These are phyloP conservation scores for Hoplias malabaricus DNA, from an alignment of 2,113 vertebrate genomes.

Conservation along the genomic window DNA sequence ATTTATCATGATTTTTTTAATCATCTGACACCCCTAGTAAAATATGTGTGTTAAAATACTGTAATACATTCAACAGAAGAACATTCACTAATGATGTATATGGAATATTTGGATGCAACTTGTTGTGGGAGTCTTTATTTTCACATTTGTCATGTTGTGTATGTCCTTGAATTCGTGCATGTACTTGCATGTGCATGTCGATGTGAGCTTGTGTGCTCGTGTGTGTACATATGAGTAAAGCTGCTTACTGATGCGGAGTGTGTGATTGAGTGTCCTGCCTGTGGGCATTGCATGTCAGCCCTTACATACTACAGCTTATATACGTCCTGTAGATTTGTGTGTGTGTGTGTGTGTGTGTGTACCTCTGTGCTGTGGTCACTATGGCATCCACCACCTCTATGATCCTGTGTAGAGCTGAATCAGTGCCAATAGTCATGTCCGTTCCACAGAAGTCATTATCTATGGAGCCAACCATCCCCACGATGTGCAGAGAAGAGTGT, in stretches of 20 bases:
- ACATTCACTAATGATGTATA: no score
- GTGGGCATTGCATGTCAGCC: no score
- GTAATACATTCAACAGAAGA: no score
- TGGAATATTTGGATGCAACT: no score
- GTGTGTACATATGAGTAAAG: not conserved
- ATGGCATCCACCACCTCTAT: conserved; percentile 87
- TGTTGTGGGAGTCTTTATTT: not conserved
- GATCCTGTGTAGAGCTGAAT: conserved; percentile 85
- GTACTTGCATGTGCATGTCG: not conserved
- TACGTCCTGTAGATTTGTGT: not conserved
- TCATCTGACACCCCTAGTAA: no score
- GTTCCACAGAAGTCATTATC: conserved; percentile 89
- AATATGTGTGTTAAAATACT: no score
- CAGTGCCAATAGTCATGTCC: conserved; percentile 87
- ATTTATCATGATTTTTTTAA: no score
- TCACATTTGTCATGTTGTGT: not conserved
- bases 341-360: not conserved
- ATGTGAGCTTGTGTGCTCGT: no score
- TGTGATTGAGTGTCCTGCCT: not conserved
- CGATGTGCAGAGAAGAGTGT: conserved; percentile 77
- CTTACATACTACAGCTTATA: no score
- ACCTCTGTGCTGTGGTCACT: conserved; percentile 88
- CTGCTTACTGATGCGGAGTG: not conserved
- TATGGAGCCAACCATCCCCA: conserved; percentile 88
- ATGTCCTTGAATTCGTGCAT: no score